These are phyloP conservation scores for Aurelia coerulea DNA, from an alignment of 30 jellyfish, hydroid and myxozoan genomes.

Conservation along the genomic window DNA sequence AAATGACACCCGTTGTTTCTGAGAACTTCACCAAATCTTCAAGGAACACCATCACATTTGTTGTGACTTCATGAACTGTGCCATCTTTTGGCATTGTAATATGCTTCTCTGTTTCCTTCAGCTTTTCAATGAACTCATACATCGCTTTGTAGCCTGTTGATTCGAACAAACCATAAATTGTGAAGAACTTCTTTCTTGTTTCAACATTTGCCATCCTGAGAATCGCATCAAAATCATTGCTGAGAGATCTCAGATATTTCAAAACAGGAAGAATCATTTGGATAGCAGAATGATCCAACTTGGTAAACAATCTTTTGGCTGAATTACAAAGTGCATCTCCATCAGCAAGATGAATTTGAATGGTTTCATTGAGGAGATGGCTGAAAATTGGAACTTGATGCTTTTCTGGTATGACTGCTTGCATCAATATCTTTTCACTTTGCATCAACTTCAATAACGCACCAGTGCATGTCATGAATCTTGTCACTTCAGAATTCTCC, in stretches of 20 bases:
- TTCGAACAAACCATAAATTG: conserved; percentile 62
- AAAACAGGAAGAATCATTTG: conserved; percentile 87
- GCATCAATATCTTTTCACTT: conserved; percentile 87
- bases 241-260: conserved; percentile 75
- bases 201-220: conserved; percentile 92
- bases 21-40: conserved; percentile 84
- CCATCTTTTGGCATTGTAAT: conserved; percentile 95
- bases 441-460: conserved; percentile 92
- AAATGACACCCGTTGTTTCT: conserved; percentile 85
- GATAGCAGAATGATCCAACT: conserved; percentile 91
- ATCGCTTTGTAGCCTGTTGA: conserved; percentile 77
- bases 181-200: conserved; percentile 89
- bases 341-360: conserved; percentile 62
- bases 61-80: conserved; percentile 89
- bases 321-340: conserved; percentile 92
- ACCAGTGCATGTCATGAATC: conserved; percentile 85
- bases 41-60: conserved; percentile 86
- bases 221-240: conserved; percentile 90
- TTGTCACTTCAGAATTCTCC: conserved; percentile 82
- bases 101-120: conserved; percentile 89
- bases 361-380: conserved; percentile 82
- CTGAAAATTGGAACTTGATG: conserved; percentile 96
- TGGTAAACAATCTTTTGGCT: conserved; percentile 68
- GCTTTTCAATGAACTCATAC: conserved; percentile 64
- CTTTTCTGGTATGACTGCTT: conserved; percentile 83